These are phyloP conservation scores for Meloidogyne floridensis DNA, from an alignment of 1,140 invertebrate species.

Conservation along the genomic window DNA sequence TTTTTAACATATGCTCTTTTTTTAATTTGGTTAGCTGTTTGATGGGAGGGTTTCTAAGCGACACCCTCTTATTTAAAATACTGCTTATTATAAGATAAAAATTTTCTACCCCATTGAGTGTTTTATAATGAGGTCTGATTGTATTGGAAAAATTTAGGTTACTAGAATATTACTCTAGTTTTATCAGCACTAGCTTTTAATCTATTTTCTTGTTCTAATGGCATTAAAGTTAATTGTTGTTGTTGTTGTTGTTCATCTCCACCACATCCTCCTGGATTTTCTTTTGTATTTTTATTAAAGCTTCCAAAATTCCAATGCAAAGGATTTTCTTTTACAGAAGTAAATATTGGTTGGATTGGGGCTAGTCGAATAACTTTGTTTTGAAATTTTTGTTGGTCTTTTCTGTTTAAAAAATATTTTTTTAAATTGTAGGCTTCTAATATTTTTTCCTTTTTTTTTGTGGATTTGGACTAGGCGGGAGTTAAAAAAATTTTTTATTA, in stretches of 20 bases:
- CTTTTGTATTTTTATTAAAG: not conserved
- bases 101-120: too few species aligned
- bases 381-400: not conserved
- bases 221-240: not conserved
- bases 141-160: too few species aligned
- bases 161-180: not conserved
- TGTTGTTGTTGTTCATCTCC: not conserved
- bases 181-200: not conserved
- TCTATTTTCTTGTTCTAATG: not conserved
- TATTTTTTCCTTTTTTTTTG: too few species aligned
- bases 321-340: not conserved
- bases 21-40: too few species aligned
- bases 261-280: not conserved
- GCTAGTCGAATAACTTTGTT: not conserved
- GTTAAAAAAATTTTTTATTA: too few species aligned
- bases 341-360: not conserved
- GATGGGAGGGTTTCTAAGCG: too few species aligned
- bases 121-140: too few species aligned
- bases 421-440: too few species aligned
- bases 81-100: too few species aligned
- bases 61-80: too few species aligned
- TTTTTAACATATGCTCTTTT: too few species aligned
- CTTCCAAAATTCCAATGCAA: not conserved
- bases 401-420: not conserved
- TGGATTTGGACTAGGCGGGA: too few species aligned